Conservation (phyloP, 2,888 invertebrate genomes). For the Hyposoter didymator region DNA sequence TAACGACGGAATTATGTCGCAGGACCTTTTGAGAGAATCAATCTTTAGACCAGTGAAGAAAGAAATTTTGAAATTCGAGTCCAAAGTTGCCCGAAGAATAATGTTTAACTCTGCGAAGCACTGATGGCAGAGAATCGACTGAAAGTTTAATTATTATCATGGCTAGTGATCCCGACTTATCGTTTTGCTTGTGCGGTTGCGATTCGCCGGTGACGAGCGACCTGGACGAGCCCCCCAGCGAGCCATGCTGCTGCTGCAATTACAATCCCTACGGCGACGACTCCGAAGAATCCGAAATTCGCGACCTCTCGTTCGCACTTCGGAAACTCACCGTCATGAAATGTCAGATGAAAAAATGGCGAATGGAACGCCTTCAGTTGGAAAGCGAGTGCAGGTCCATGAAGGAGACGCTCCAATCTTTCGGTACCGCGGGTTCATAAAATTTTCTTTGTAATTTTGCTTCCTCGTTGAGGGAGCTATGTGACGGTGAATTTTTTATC, state of each 20-base stretch:
- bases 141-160: conserved; percentile 19
- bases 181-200: conserved; percentile 65
- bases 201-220: conserved; percentile 62
- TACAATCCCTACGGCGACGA: conserved; percentile 78
- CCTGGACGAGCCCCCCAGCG: conserved; percentile 70
- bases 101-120: background rate
- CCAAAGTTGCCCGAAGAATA: conserved; percentile 12
- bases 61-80: background rate
- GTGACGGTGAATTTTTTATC: too few species aligned
- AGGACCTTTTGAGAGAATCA: background rate
- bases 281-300: conserved; percentile 75
- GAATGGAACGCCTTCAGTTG: conserved; percentile 77
- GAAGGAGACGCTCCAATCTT: conserved; percentile 75
- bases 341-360: conserved; percentile 81
- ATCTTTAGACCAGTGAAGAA: conserved; percentile 32
- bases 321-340: conserved; percentile 80
- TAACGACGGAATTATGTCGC: conserved; percentile 11
- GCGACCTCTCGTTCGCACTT: conserved; percentile 77
- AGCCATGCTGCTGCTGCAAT: conserved; percentile 77
- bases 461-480: too few species aligned
- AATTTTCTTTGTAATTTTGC: background rate
- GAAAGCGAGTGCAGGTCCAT: conserved; percentile 79
- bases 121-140: background rate
- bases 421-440: conserved; percentile 71
- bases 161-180: conserved; percentile 52